Evolutionary conservation across 1,140 invertebrate species (phyloP).

Genomic region (Trachelipus rathkii): DNA sequence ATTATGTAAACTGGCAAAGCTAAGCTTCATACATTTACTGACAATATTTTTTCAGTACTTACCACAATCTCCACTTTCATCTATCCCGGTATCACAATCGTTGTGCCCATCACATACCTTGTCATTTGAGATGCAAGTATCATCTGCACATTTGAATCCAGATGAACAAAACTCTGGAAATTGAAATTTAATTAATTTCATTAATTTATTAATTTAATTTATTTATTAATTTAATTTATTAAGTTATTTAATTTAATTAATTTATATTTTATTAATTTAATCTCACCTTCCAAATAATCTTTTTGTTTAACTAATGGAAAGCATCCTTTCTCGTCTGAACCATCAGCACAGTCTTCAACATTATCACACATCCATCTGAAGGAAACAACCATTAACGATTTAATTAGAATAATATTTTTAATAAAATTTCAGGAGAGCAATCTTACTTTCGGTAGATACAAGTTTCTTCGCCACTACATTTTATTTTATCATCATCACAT

Average conservation of each 20-base stretch:
- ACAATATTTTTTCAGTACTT: background rate
- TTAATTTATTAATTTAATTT: no score
- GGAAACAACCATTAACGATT: background rate
- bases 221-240: no score
- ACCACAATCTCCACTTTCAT: no score
- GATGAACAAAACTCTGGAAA: slow-evolving; percentile 57
- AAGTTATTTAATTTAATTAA: no score
- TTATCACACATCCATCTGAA: slow-evolving; percentile 54
- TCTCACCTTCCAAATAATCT: background rate
- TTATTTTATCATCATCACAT: background rate
- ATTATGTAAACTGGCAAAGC: background rate
- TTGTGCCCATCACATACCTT: no score
- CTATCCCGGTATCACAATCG: no score
- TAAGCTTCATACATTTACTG: background rate
- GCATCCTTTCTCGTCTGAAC: slow-evolving; percentile 79
- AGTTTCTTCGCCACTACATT: background rate
- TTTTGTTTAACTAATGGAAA: slow-evolving; percentile 56
- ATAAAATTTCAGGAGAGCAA: background rate
- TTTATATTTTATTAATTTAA: background rate
- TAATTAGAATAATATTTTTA: background rate
- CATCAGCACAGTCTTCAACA: slow-evolving; percentile 52
- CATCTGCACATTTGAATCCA: background rate
- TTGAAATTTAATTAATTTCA: background rate
- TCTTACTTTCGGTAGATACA: background rate
- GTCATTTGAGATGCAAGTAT: no score